Evolutionary conservation across 2,113 vertebrate species (phyloP), one percentile per base, ranked within the genome.

Genomic region (Thamnophis sirtalis): DNA sequence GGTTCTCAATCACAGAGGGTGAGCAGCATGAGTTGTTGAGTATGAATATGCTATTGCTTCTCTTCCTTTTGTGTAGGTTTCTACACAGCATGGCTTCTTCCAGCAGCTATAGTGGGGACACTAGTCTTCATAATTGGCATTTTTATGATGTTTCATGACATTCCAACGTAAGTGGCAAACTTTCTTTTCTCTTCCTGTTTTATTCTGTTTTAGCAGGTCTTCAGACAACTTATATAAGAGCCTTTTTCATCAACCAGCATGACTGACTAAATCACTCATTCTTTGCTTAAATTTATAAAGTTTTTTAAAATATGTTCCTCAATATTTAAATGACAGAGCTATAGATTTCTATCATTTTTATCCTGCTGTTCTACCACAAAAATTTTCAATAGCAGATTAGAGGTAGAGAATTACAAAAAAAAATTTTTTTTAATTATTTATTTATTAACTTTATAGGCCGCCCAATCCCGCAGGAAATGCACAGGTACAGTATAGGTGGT

Each of bases 31-130:
- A 1, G n/a, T 49, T 3, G 8, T 60, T 88, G 60, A 63, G 8
- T 43, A 13, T 6, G 48, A 58, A 17, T 53, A 89, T 89, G 10
- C 22, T 6, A 28, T 63, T 51, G 26, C 48, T 0, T 86, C 10
- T 28, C 17, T 2, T 48, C 13, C 53, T 53, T 3, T 60, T 60
- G 9, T 60, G 9, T 88, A 97, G 97, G 97, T 1, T 96, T 97
- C 93, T 97, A 97, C 88, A 96, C 96, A 0, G 96, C 91, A 0
- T 97, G 97, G 96, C 95, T 97, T 24, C 92, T 97, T 28, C 97
- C 97, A 1, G 96, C 95, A 0, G 92, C 86, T 0, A 73, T 92
- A 0, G 94, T 96, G 73, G 97, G 96, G 22, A 93, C 49, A 0
- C 50, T 96, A 22, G 93, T 97, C 54, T 96, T 97, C 93, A 21